A percentile compares a stretch with the other conserved stretches of the same genome.
These are phyloP conservation scores for Heteractis magnifica DNA, from an alignment of 92 coral and sea anemone genomes.

Conservation along the genomic window DNA sequence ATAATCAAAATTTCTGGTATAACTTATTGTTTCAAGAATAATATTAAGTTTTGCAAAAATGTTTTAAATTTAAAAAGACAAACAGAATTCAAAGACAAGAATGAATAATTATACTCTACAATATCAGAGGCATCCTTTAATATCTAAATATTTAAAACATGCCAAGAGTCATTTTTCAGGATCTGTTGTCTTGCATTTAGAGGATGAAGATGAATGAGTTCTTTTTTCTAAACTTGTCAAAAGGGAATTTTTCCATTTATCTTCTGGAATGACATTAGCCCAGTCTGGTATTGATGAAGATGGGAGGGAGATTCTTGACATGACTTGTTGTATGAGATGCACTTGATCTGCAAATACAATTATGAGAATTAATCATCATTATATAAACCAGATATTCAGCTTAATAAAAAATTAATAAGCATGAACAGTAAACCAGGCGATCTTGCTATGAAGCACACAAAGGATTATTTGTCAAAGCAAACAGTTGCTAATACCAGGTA, in stretches of 20 bases:
- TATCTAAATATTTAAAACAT: not conserved
- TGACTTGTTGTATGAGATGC: slow-evolving; percentile 84
- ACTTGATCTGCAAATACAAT: slow-evolving; percentile 73
- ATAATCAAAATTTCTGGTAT: no score
- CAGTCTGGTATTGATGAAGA: slow-evolving; percentile 91
- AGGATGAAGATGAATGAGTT: slow-evolving; percentile 17
- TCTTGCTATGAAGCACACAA: not conserved
- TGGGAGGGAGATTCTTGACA: slow-evolving; percentile 86
- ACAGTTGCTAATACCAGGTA: no score
- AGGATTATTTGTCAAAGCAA: no score
- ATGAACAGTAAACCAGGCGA: not conserved
- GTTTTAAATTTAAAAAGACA: no score
- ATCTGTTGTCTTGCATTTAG: not conserved
- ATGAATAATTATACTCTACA: no score
- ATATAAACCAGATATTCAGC: not conserved
- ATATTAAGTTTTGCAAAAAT: no score
- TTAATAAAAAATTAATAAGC: not conserved
- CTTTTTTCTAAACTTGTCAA: slow-evolving; percentile 68
- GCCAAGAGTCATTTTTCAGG: slow-evolving; percentile 8
- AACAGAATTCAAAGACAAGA: no score
- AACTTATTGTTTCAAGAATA: no score
- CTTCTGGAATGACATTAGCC: slow-evolving; percentile 92
- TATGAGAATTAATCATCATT: not conserved
- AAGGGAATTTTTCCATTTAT: slow-evolving; percentile 88
- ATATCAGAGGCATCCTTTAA: not conserved